Base-by-base conservation (phyloP, 2,797 vertebrate genomes). In the Lagocephalus sceleratus region DNA sequence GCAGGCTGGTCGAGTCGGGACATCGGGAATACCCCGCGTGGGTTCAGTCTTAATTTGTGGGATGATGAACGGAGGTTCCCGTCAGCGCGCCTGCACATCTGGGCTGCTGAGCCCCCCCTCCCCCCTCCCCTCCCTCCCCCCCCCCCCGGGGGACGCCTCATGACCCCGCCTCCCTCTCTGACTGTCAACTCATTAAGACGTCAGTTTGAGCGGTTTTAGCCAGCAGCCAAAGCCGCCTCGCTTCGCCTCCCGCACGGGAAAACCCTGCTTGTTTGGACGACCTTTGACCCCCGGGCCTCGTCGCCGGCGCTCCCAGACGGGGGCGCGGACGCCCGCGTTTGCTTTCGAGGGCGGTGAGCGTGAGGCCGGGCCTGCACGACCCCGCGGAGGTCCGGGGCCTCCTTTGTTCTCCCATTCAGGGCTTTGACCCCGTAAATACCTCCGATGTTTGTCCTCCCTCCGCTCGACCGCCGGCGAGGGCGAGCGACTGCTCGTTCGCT, bases 151-250 rank as follows among this genome's bases (percentile, higher is more conserved):
- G 56, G 44, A 49, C 15, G 2, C 54, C 66, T 59, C 71, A 75
- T 81, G 66, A 79, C 70, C 54, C 25, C 59, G 35, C 63, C 14
- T 2, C 40, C 47, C 57, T 48, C 19, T 17, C 16, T 43, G 19
- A 56, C 64, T 57, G 66, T 84, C 81, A 84, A 86, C 86, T 85
- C 73, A 83, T 84, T 80, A 85, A 81, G 60, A 4, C 11, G 1
- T 58, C 66, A 67, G 71, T 78, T 51, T 71, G 61, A 66, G 62
- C 54, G 21, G 66, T 79, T 80, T n/a, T 61, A 77, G 60, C 70
- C 63, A n/a, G 60, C 51, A 68, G 80, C 48, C 20, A 15, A 47
- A 57, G 70, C 56, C 43, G 2, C 12, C 21, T 4, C 5, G 14
- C 45, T 57, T 64, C 60, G 75, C 66, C 59, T 66, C 54, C 53